Conservation (phyloP, 2,797 vertebrate species). For the Borostomias antarcticus region DNA sequence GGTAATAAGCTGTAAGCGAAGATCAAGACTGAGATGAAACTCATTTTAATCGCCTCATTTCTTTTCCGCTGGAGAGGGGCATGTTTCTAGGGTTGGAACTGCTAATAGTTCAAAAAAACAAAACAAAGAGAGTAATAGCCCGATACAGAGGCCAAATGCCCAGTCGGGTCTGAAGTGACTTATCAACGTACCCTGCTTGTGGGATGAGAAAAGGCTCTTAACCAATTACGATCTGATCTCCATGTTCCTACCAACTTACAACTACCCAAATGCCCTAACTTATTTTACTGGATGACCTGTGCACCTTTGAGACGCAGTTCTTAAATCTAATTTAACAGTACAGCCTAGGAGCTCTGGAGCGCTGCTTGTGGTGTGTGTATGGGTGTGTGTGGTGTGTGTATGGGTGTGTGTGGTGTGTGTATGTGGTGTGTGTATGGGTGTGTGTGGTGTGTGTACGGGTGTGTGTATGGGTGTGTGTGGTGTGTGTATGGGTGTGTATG, state of each 20-base stretch:
- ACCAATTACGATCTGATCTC: neutral
- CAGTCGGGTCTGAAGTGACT: too few relatives aligned
- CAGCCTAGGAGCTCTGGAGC: constrained; percentile 1
- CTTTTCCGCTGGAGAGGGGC: neutral
- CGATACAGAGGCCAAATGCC: too few relatives aligned
- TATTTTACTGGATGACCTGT: constrained; percentile 18
- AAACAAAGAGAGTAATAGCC: too few relatives aligned
- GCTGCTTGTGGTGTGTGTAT: too few relatives aligned
- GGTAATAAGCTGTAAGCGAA: constrained; percentile 25
- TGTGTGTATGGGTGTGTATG: too few relatives aligned
- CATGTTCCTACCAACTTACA: neutral
- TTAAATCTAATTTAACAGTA: constrained; percentile 31
- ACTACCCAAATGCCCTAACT: constrained; percentile 13
- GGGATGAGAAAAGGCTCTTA: neutral
- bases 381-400: too few relatives aligned
- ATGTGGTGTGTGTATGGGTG: too few relatives aligned
- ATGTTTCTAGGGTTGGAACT: neutral
- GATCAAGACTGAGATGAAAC: constrained; percentile 14
- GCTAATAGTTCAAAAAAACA: too few relatives aligned
- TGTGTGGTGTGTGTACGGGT: too few relatives aligned
- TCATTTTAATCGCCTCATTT: neutral
- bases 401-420: too few relatives aligned
- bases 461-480: too few relatives aligned
- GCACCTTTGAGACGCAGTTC: constrained; percentile 29
- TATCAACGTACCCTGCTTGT: too few relatives aligned